A percentile compares a stretch with the other conserved stretches of the same genome.
These are phyloP conservation scores for Carpatolechia fugitivella DNA, from an alignment of 2,888 invertebrate species.

Conservation along the genomic window DNA sequence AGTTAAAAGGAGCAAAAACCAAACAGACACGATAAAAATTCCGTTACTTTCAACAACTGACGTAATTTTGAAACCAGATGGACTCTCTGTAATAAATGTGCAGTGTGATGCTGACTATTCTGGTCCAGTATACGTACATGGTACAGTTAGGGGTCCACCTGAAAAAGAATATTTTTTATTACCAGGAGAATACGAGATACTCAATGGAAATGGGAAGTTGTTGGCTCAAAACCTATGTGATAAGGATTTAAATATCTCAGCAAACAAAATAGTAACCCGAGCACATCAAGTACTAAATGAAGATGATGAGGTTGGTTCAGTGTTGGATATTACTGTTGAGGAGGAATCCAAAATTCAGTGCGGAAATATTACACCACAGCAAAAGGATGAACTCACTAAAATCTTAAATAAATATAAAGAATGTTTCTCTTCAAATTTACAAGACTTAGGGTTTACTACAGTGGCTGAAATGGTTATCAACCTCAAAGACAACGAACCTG, in stretches of 20 bases:
- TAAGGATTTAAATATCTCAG: neutral
- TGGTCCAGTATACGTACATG: neutral
- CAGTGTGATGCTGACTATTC: neutral
- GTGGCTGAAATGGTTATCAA: slow-evolving; percentile 24
- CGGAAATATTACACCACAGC: neutral
- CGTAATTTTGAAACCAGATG: neutral
- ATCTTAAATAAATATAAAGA: slow-evolving; percentile 11
- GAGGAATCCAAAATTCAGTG: neutral
- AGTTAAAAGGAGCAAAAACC: neutral
- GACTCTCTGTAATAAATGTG: neutral
- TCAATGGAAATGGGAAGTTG: neutral
- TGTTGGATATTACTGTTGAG: neutral
- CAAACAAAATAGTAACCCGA: neutral
- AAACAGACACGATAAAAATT: neutral
- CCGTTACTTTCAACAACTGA: neutral
- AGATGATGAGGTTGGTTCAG: neutral
- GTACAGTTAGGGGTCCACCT: neutral
- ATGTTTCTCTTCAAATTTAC: slow-evolving; percentile 22
- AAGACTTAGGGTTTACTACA: slow-evolving; percentile 22
- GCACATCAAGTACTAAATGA: neutral
- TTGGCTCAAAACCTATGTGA: slow-evolving; percentile 4
- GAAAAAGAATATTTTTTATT: slow-evolving; percentile 3
- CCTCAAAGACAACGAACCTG: slow-evolving; percentile 19
- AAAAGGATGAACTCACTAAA: neutral
- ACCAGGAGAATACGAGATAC: slow-evolving; percentile 5